Conservation (phyloP, 1,140 invertebrate species). For the Drosophila lini region DNA sequence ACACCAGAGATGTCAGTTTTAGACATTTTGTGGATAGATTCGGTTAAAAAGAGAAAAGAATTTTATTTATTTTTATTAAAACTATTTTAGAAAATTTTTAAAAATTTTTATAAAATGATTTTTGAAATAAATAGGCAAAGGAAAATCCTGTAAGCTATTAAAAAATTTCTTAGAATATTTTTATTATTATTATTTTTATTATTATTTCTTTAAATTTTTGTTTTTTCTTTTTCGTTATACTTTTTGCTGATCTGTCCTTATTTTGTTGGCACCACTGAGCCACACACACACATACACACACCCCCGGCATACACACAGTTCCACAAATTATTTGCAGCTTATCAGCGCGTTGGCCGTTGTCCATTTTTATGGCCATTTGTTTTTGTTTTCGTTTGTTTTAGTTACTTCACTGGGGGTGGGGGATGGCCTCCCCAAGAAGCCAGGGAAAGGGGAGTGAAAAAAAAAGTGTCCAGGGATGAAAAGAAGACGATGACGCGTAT, state of each 20-base stretch:
- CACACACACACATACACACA: slow-evolving; percentile 1
- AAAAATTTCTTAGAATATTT: too few relatives aligned
- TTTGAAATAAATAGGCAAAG: too few relatives aligned
- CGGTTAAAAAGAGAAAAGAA: accelerated
- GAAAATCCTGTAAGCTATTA: too few relatives aligned
- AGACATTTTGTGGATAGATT: background rate
- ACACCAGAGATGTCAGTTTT: slow-evolving; percentile 1
- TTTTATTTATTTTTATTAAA: background rate
- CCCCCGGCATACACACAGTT: slow-evolving; percentile 16
- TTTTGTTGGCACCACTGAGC: background rate
- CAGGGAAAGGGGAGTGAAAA: background rate
- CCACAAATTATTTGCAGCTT: slow-evolving; percentile 81
- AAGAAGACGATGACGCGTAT: slow-evolving; percentile 50
- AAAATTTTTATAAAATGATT: too few relatives aligned
- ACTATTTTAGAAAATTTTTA: too few relatives aligned
- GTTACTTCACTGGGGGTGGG: slow-evolving; percentile 49
- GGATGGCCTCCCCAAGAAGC: background rate
- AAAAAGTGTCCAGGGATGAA: slow-evolving; percentile 7
- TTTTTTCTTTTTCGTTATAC: background rate
- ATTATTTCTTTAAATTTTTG: too few relatives aligned
- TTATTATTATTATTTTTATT: too few relatives aligned
- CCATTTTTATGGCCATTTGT: slow-evolving; percentile 78
- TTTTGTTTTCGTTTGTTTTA: slow-evolving; percentile 78
- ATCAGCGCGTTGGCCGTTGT: slow-evolving; percentile 77
- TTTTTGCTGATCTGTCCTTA: background rate